Conservation (phyloP, 2,113 vertebrate genomes). For the Syngnathus floridae region DNA sequence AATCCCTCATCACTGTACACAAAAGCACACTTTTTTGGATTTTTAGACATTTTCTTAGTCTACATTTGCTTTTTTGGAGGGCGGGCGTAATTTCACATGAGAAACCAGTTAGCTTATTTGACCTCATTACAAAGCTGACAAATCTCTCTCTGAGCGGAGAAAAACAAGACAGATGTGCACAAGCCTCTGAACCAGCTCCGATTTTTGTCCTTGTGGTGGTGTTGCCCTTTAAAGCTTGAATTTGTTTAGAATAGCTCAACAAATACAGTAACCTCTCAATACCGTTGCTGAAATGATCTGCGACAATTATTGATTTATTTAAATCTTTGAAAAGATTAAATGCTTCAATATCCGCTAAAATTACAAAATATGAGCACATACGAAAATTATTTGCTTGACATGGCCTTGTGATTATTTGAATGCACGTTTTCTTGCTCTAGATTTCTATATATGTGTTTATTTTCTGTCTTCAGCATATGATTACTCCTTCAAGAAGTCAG, state of each 20-base stretch:
- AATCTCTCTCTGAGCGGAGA: slow-evolving; percentile 38
- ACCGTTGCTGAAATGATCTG: neutral
- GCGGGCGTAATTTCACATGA: slow-evolving; percentile 23
- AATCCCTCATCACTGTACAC: slow-evolving; percentile 4
- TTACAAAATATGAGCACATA: neutral
- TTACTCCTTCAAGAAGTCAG: neutral
- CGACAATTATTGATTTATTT: neutral
- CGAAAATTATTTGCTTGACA: neutral
- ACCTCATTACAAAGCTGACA: slow-evolving; percentile 48
- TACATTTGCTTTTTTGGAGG: neutral
- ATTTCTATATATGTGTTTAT: neutral
- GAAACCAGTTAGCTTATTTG: slow-evolving; percentile 48
- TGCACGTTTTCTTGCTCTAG: neutral
- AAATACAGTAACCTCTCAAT: slow-evolving; percentile 10
- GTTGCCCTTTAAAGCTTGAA: slow-evolving; percentile 44
- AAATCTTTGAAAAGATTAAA: neutral
- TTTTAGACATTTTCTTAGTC: neutral
- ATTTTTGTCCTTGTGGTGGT: slow-evolving; percentile 32
- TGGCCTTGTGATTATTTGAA: neutral
- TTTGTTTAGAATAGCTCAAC: slow-evolving; percentile 19
- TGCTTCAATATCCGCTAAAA: neutral
- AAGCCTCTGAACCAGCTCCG: slow-evolving; percentile 35
- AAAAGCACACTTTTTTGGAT: neutral
- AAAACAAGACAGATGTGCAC: slow-evolving; percentile 48
- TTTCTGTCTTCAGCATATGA: neutral